Percentiles rank a stretch among this genome's conserved stretches.
Conservation (phyloP, 1,140 invertebrate species). For the Pseudachorutes palmiensis region DNA sequence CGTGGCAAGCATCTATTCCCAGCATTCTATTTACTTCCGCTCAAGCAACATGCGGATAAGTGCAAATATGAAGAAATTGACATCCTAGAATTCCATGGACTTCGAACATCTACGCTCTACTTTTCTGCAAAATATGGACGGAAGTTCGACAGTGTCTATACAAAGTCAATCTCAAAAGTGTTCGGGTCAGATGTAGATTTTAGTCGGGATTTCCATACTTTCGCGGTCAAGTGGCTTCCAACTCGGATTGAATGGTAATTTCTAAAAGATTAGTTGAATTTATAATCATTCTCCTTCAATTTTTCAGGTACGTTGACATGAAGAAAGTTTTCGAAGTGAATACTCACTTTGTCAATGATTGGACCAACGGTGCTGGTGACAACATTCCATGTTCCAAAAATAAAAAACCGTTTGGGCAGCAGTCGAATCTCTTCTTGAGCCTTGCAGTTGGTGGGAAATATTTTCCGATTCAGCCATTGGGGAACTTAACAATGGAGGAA, state of each 20-base stretch:
- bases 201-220: constrained; percentile 23
- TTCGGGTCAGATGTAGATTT: constrained; percentile 17
- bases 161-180: constrained; percentile 1
- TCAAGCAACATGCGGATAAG: constrained; percentile 12
- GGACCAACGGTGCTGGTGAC: constrained; percentile 23
- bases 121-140: constrained; percentile 16
- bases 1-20: constrained; percentile 33
- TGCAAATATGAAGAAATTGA: constrained; percentile 35
- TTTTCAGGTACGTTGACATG: constrained; percentile 20
- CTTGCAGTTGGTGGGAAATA: constrained; percentile 28
- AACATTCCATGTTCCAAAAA: constrained; percentile 27
- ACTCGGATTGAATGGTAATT: constrained; percentile 29
- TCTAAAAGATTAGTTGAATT: neutral
- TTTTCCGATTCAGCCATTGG: constrained; percentile 22
- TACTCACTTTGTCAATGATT: constrained; percentile 31
- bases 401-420: constrained; percentile 26
- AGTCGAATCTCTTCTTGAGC: constrained; percentile 20
- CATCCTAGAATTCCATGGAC: constrained; percentile 26
- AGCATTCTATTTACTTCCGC: constrained; percentile 24
- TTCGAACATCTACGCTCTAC: constrained; percentile 14
- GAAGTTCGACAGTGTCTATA: constrained; percentile 7
- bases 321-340: constrained; percentile 23
- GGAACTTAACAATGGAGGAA: constrained; percentile 26
- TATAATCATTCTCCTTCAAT: neutral
- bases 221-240: constrained; percentile 27